Evolutionary conservation across 2,888 invertebrate genomes (phyloP).

Genomic region (Rhopalosiphum nymphaeae): DNA sequence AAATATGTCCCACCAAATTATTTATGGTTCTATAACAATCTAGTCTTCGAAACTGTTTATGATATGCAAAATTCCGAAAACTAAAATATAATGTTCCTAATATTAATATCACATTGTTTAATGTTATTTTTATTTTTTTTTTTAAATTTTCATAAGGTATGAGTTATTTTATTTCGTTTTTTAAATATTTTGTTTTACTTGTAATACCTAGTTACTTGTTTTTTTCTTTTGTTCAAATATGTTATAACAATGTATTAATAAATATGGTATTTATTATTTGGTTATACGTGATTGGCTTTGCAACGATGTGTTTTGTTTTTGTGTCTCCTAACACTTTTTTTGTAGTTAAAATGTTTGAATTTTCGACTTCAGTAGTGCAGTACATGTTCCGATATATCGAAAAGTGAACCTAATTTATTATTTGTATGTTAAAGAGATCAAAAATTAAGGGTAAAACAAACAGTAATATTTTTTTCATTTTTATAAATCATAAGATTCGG

Average conservation of each 20-base stretch:
- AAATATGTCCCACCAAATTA: slow-evolving; percentile 5
- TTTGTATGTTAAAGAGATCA: neutral
- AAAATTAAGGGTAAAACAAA: slow-evolving; percentile 6
- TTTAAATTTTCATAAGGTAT: neutral
- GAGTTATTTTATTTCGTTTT: neutral
- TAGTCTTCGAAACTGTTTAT: neutral
- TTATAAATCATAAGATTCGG: neutral
- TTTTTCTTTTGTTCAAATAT: neutral
- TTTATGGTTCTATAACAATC: slow-evolving; percentile 4
- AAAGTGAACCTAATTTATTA: slow-evolving; percentile 2
- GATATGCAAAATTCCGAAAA: neutral
- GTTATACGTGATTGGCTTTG: no score
- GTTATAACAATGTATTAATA: neutral
- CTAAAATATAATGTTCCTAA: no score
- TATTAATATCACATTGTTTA: no score
- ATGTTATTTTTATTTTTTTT: no score
- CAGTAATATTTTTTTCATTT: neutral
- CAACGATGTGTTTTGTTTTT: neutral
- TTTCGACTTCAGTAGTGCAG: neutral
- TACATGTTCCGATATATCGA: neutral
- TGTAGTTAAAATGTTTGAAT: neutral
- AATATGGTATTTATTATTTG: neutral
- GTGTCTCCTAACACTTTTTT: neutral
- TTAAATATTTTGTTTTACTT: neutral
- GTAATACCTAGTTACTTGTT: neutral